phyloP scores from a whole-genome alignment of 2,113 vertebrate species.

The Nesoenas mayeri region DNA sequence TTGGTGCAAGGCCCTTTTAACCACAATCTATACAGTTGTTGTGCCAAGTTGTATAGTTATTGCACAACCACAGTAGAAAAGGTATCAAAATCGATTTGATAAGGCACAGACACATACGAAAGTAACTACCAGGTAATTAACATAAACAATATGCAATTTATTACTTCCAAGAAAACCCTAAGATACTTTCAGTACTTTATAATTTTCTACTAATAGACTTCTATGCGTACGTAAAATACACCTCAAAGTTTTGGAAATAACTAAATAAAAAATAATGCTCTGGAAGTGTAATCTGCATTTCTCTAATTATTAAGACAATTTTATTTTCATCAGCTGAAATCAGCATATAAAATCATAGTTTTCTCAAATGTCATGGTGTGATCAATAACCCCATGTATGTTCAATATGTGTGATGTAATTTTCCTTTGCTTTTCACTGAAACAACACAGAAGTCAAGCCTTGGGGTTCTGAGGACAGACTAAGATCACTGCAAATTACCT shows the following conservation, averaged over 20 bases:
- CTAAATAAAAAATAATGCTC: background rate
- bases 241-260: background rate
- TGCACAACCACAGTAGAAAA: background rate
- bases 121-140: background rate
- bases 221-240: background rate
- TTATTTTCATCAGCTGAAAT: background rate
- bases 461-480: background rate
- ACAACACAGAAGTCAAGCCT: background rate
- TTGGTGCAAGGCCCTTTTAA: background rate
- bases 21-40: background rate
- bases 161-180: background rate
- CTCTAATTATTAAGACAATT: background rate
- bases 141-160: background rate
- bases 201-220: background rate
- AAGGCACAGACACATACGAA: background rate
- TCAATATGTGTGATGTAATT: background rate
- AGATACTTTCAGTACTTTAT: background rate
- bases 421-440: background rate
- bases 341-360: background rate
- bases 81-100: background rate
- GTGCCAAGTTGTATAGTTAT: background rate
- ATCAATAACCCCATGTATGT: background rate
- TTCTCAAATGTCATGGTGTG: background rate
- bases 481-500: background rate
- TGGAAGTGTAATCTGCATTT: background rate